Evolutionary conservation across 2,113 vertebrate species (phyloP).

Genomic region (Sander vitreus): DNA sequence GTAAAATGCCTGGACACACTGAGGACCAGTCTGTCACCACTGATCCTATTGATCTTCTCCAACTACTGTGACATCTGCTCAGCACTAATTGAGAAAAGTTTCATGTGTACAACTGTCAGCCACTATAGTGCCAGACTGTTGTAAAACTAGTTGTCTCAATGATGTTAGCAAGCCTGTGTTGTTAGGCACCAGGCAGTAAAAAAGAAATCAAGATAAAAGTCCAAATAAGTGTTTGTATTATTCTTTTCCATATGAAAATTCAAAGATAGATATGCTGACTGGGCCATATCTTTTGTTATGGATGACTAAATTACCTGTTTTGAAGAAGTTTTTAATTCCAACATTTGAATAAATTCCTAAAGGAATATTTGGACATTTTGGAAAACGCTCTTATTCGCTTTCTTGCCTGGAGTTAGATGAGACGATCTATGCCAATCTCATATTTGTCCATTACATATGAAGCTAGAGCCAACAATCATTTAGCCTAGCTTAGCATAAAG

Average conservation of each 20-base stretch:
- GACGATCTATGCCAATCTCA: background rate
- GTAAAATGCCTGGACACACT: constrained; percentile 58
- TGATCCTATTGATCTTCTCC: constrained; percentile 76
- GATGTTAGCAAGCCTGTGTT: constrained; percentile 56
- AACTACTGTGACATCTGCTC: constrained; percentile 75
- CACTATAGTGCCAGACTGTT: constrained; percentile 47
- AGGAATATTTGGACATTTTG: background rate
- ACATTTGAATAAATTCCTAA: background rate
- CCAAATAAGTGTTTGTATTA: background rate
- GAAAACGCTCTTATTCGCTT: background rate
- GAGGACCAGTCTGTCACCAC: constrained; percentile 59
- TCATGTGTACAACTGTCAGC: constrained; percentile 57
- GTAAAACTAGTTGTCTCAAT: constrained; percentile 64
- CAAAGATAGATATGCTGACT: background rate
- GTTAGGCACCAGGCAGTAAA: constrained; percentile 15
- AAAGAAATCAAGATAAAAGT: background rate
- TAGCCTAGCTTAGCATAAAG: background rate
- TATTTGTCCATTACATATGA: background rate
- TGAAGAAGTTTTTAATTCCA: background rate
- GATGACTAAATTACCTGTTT: background rate
- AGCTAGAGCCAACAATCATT: background rate
- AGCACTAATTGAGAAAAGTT: constrained; percentile 68
- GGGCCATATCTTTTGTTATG: background rate
- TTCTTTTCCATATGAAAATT: background rate
- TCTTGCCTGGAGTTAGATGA: background rate